Conservation (phyloP, 2,888 invertebrate species). For the Crossocerus cetratus region DNA sequence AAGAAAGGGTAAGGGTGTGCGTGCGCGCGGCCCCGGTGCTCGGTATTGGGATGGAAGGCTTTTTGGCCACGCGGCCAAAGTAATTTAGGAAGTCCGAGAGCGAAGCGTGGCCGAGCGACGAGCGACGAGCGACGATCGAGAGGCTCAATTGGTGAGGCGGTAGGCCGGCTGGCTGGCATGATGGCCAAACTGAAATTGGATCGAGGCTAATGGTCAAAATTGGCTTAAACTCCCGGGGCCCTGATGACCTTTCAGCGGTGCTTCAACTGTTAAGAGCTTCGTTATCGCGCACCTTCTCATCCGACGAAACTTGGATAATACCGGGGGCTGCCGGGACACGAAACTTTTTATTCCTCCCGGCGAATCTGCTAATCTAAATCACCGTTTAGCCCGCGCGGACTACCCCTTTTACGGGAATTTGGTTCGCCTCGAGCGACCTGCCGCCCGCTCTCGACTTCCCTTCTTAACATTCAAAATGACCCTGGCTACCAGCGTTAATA, state of each 20-base stretch:
- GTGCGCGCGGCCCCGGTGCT: neutral
- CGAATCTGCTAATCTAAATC: conserved; percentile 55
- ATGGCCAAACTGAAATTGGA: conserved; percentile 65
- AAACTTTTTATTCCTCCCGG: conserved; percentile 66
- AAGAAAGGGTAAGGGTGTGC: neutral
- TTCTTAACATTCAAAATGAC: no score
- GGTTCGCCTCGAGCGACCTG: conserved; percentile 12
- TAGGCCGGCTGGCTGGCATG: conserved; percentile 60
- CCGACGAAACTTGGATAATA: conserved; percentile 66
- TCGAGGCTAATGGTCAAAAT: conserved; percentile 66
- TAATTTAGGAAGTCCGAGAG: conserved; percentile 46
- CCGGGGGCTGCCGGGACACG: conserved; percentile 57
- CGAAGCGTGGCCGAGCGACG: conserved; percentile 37
- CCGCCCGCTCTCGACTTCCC: conserved; percentile 30
- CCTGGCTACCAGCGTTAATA: neutral
- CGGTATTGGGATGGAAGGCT: neutral
- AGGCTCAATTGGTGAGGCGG: conserved; percentile 56
- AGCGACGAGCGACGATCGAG: conserved; percentile 47
- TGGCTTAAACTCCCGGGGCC: conserved; percentile 64
- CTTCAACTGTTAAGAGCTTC: conserved; percentile 54
- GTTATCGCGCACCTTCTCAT: conserved; percentile 58
- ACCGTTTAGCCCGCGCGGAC: conserved; percentile 31
- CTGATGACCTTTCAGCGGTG: conserved; percentile 59
- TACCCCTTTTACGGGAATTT: conserved; percentile 37
- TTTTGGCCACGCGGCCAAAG: conserved; percentile 41